A percentile compares a stretch with the other conserved stretches of the same genome.
phyloP scores from a whole-genome alignment of 2,113 vertebrate species.

The Gymnocephalus cernua region DNA sequence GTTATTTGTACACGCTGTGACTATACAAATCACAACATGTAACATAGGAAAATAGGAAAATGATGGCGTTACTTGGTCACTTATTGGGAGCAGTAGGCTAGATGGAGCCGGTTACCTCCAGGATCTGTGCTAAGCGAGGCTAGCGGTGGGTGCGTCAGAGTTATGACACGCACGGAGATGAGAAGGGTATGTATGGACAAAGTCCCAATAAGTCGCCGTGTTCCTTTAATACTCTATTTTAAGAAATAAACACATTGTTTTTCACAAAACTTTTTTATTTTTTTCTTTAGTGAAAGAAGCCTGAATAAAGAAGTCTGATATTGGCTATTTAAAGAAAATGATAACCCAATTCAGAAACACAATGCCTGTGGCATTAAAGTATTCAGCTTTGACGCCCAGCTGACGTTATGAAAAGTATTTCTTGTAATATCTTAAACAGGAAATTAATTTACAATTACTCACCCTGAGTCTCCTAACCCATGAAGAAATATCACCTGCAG shows the following conservation, averaged over 20 bases:
- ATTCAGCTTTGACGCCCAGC: not conserved
- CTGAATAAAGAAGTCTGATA: not conserved
- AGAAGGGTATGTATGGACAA: too few relatives aligned
- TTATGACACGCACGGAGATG: too few relatives aligned
- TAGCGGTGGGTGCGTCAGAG: too few relatives aligned
- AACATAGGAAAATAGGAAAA: too few relatives aligned
- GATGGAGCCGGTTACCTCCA: too few relatives aligned
- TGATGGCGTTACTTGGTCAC: too few relatives aligned
- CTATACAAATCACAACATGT: too few relatives aligned
- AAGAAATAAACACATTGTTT: not conserved
- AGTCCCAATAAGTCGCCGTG: too few relatives aligned
- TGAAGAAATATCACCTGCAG: constrained; percentile 98
- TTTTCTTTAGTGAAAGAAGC: not conserved
- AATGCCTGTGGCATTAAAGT: not conserved
- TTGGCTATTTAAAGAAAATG: too few relatives aligned
- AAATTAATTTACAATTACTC: constrained; percentile 69
- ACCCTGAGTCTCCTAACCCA: constrained; percentile 97
- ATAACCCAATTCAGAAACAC: not conserved
- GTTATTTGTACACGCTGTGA: too few relatives aligned
- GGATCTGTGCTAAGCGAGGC: too few relatives aligned
- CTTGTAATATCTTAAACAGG: not conserved
- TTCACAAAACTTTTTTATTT: not conserved
- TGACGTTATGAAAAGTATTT: not conserved
- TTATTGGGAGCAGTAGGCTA: too few relatives aligned
- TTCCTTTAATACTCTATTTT: not conserved